Evolutionary conservation across 2,888 invertebrate species (phyloP), one percentile per base, ranked within the genome.

Genomic region (Sussaba pulchella): DNA sequence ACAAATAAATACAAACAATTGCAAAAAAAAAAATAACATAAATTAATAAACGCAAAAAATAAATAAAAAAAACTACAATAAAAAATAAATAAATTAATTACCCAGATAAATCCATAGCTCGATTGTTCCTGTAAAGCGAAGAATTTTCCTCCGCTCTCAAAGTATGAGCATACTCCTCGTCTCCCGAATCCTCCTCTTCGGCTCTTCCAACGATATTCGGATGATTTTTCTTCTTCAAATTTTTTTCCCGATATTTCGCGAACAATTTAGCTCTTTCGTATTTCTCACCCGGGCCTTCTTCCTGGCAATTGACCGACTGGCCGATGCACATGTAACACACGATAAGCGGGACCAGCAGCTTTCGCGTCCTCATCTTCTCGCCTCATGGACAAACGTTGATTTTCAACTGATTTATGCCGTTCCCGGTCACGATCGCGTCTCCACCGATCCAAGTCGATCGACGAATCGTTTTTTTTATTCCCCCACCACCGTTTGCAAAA

Each of bases 331-430:
- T 63, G 81, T 82, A 85, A 69, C 83, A 82, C 64, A 86, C 76
- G 54, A 86, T 82, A 74, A 86, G 78, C 82, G 82, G 63, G 82
- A 87, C 82, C 81, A 84, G 78, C 73, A 83, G 81, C 83, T 88
- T 87, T 85, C 83, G 85, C 84, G 85, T 88, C 86, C 78, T 89
- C 89, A 87, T 89, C 88, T 86, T 87, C 84, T 81, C 86, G 86
- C 85, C 85, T 88, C 88, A 88, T 87, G 85, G 87, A 87, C 87
- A n/a, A n/a, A 86, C 87, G 85, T 64, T 19, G 73, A 71, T 80
- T 82, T 83, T 83, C n/a, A 76, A 83, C 82, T 82, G 83, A 82
- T 81, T 84, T 81, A 80, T 82, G n/a, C n/a, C 81, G 77, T 59
- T 64, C 73, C 41, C 41, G 63, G n/a, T 47, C n/a, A n/a, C n/a